Percentiles rank a stretch among this genome's conserved stretches.
Evolutionary conservation across 2,888 invertebrate species (phyloP).

Genomic region (Autographa gamma): DNA sequence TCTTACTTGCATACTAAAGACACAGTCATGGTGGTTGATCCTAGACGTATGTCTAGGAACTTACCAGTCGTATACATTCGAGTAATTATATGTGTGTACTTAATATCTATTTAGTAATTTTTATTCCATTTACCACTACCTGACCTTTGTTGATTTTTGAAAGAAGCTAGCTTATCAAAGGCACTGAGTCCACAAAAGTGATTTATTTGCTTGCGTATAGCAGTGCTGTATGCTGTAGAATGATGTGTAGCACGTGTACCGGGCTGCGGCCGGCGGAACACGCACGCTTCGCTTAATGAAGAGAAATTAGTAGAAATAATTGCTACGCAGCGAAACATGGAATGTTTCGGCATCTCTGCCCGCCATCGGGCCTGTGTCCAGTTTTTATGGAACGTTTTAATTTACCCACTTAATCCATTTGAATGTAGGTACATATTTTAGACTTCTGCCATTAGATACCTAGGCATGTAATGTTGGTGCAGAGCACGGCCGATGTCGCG

Average conservation of each 20-base stretch:
- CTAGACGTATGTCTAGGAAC: background rate
- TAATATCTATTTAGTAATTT: no score
- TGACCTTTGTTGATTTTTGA: no score
- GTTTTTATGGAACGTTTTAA: constrained; percentile 19
- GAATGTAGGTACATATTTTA: background rate
- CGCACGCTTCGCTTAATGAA: constrained; percentile 50
- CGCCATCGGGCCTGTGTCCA: constrained; percentile 36
- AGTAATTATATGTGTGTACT: no score
- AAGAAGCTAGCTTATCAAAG: no score
- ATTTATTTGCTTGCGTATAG: no score
- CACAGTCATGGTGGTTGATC: background rate
- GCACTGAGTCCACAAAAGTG: no score
- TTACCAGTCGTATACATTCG: background rate
- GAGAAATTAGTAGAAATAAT: constrained; percentile 65
- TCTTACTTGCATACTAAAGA: constrained; percentile 35
- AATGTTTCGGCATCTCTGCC: constrained; percentile 51
- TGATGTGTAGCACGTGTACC: constrained; percentile 42
- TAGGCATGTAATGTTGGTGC: background rate
- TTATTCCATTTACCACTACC: no score
- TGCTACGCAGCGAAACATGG: constrained; percentile 41
- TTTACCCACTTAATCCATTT: background rate
- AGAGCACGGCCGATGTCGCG: background rate
- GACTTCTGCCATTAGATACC: background rate
- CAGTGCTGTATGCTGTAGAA: background rate
- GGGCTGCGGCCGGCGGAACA: constrained; percentile 12